Evolutionary conservation across 2,888 invertebrate species (phyloP).

Genomic region (Agelastica alni): DNA sequence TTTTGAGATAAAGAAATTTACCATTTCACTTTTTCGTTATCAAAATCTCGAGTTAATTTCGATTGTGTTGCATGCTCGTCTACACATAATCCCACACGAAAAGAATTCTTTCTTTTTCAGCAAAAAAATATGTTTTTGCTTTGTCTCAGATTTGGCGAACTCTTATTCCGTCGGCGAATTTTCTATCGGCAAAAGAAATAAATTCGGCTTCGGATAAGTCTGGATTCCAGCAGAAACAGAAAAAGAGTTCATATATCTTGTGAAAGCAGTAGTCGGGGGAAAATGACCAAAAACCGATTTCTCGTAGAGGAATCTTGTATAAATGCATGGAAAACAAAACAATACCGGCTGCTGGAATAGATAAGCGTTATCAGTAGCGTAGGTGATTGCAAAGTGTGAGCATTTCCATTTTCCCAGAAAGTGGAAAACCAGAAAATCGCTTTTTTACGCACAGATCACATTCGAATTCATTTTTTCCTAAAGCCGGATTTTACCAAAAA

Average conservation of each 20-base stretch:
- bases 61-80: not conserved
- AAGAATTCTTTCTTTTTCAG: not conserved
- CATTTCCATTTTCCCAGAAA: constrained; percentile 19
- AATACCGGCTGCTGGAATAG: constrained; percentile 37
- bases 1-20: no score
- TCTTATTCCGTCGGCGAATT: constrained; percentile 5
- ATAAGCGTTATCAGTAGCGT: constrained; percentile 27
- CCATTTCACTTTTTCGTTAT: no score
- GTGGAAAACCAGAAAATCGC: constrained; percentile 14
- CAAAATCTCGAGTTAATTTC: not conserved
- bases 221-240: constrained; percentile 19
- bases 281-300: constrained; percentile 47
- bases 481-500: no score
- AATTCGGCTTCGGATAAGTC: constrained; percentile 22
- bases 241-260: constrained; percentile 31
- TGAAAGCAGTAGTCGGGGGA: constrained; percentile 37
- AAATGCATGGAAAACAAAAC: constrained; percentile 51
- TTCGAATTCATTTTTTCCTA: not conserved
- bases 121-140: constrained; percentile 7
- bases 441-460: constrained; percentile 8
- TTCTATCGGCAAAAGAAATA: constrained; percentile 22
- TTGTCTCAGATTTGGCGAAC: constrained; percentile 7
- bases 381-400: constrained; percentile 20
- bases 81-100: not conserved
- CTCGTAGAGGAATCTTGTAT: constrained; percentile 43